Percentiles rank a stretch among this genome's conserved stretches.
phyloP scores from a whole-genome alignment of 2,888 invertebrate genomes.

The Imbricaverruca yamaguchii region DNA sequence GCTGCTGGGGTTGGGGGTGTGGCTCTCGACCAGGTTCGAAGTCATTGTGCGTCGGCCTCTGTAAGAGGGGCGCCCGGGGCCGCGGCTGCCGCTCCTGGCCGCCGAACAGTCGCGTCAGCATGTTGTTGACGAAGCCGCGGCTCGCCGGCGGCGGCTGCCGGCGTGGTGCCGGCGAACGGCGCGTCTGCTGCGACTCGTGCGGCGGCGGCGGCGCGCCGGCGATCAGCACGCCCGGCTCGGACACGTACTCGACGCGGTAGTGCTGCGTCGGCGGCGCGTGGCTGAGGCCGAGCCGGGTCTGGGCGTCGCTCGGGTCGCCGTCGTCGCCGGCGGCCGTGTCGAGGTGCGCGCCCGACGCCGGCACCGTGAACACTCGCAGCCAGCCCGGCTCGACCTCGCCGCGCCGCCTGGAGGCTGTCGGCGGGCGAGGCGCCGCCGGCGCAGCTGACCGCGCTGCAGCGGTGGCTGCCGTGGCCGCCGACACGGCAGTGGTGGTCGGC shows the following conservation, averaged over 20 bases:
- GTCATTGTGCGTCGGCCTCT: not conserved
- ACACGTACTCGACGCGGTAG: slow-evolving; percentile 1
- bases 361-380: not conserved
- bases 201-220: not conserved
- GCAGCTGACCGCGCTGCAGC: not conserved
- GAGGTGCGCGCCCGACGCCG: not conserved
- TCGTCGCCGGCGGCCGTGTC: not conserved
- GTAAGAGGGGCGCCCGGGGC: not conserved
- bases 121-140: not conserved
- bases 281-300: not conserved
- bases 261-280: not conserved
- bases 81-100: not conserved
- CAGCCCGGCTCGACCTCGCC: not conserved
- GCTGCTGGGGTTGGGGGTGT: not conserved
- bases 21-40: not conserved
- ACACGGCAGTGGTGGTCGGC: not conserved
- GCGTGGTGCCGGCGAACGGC: not conserved
- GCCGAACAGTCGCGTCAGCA: slow-evolving; percentile 10
- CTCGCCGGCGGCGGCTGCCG: not conserved
- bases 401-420: not conserved
- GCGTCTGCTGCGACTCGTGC: not conserved
- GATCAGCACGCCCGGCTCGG: not conserved
- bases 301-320: not conserved
- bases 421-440: too few relatives aligned
- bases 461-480: not conserved